A percentile compares a stretch with the other conserved stretches of the same genome.
Evolutionary conservation across 2,888 invertebrate genomes (phyloP).

Genomic region (Leptothorax acervorum): DNA sequence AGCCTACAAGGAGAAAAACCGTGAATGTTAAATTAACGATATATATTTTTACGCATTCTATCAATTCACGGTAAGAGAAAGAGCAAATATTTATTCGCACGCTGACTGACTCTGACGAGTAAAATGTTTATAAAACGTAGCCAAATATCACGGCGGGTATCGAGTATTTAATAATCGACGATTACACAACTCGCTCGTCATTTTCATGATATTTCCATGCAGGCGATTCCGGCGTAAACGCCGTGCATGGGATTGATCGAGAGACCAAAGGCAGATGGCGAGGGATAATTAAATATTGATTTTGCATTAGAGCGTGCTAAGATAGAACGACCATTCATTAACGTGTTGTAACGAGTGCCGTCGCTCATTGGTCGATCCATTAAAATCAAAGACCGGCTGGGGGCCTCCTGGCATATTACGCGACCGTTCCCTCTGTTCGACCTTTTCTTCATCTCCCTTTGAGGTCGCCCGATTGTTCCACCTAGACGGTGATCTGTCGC

Average conservation of each 20-base stretch:
- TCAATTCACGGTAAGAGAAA: neutral
- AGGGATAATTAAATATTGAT: slow-evolving; percentile 83
- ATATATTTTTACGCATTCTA: slow-evolving; percentile 24
- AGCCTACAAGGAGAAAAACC: neutral
- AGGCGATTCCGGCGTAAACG: neutral
- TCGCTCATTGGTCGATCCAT: slow-evolving; percentile 73
- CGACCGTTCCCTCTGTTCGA: slow-evolving; percentile 35
- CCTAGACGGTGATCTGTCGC: slow-evolving; percentile 28
- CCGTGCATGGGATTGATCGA: slow-evolving; percentile 7
- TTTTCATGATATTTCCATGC: neutral
- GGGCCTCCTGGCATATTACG: slow-evolving; percentile 65
- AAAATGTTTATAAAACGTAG: neutral
- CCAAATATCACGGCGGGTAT: neutral
- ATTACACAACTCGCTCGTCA: neutral
- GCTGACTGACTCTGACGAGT: neutral
- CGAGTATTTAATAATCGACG: slow-evolving; percentile 11
- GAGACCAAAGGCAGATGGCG: slow-evolving; percentile 56
- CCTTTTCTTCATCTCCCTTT: slow-evolving; percentile 53
- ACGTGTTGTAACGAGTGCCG: slow-evolving; percentile 71
- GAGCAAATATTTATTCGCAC: slow-evolving; percentile 24
- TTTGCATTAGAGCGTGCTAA: slow-evolving; percentile 79
- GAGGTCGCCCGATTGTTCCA: slow-evolving; percentile 62
- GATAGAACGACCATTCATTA: slow-evolving; percentile 76
- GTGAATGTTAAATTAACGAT: slow-evolving; percentile 14
- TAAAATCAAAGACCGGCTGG: slow-evolving; percentile 74